Conservation (phyloP, 2,888 invertebrate genomes). For the Empis stercorea region DNA sequence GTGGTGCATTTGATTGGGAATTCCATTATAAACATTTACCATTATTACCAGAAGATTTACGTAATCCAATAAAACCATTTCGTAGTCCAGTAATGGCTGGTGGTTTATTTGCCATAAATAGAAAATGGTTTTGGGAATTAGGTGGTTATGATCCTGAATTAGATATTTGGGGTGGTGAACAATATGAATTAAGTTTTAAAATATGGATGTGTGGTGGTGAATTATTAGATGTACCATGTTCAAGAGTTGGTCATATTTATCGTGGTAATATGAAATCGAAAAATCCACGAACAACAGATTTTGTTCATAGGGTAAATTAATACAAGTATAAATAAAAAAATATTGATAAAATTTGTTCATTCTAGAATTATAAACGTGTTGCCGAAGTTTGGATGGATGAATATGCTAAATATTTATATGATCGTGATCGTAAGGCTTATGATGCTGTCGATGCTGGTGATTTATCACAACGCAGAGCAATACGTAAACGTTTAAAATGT, state of each 20-base stretch:
- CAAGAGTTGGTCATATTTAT: constrained; percentile 54
- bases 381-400: constrained; percentile 99
- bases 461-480: constrained; percentile 58
- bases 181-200: constrained; percentile 95
- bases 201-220: constrained; percentile 94
- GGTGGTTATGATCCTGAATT: constrained; percentile 89
- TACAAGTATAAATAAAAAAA: no score
- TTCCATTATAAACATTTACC: constrained; percentile 90
- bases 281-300: no score
- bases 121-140: constrained; percentile 90
- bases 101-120: constrained; percentile 86
- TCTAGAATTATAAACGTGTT: constrained; percentile 77
- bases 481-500: constrained; percentile 65
- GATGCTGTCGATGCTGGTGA: constrained; percentile 48
- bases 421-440: constrained; percentile 40
- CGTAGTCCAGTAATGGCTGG: constrained; percentile 96
- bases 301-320: no score
- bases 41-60: constrained; percentile 36
- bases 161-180: constrained; percentile 98
- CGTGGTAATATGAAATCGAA: no score
- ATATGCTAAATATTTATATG: constrained; percentile 76
- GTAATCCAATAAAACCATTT: constrained; percentile 30
- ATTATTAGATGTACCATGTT: constrained; percentile 88
- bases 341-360: constrained; percentile 4
- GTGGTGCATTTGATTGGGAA: constrained; percentile 96